phyloP scores from a whole-genome alignment of 2,888 invertebrate species.

The Epinotia brunnichana region DNA sequence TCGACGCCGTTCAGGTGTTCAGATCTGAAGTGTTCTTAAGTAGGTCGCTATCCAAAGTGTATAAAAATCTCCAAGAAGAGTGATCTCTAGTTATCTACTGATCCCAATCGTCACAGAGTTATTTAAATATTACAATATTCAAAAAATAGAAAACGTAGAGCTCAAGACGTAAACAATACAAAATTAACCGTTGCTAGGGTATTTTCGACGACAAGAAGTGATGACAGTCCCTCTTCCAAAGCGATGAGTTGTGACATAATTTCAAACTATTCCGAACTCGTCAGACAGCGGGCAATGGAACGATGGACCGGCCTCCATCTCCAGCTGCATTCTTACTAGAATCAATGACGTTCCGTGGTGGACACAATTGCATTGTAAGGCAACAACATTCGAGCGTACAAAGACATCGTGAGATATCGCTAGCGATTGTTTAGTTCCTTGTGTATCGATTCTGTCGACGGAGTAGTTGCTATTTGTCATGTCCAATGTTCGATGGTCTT shows the following conservation, averaged over 20 bases:
- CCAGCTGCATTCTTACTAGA: slow-evolving; percentile 19
- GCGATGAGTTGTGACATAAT: slow-evolving; percentile 8
- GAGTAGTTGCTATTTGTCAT: not conserved
- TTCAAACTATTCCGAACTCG: slow-evolving; percentile 16
- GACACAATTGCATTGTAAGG: slow-evolving; percentile 15
- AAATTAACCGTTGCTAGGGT: not conserved
- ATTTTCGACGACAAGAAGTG: slow-evolving; percentile 15
- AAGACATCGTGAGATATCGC: slow-evolving; percentile 3
- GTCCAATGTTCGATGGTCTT: no score
- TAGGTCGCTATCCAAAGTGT: no score
- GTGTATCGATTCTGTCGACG: not conserved
- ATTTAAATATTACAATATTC: not conserved
- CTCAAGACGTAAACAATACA: not conserved
- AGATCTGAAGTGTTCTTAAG: no score
- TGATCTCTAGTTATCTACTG: no score
- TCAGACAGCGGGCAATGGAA: slow-evolving; percentile 4
- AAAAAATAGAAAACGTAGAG: not conserved
- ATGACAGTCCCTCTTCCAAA: not conserved
- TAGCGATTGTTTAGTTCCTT: not conserved
- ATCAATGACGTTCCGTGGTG: slow-evolving; percentile 13
- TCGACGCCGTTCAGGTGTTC: no score
- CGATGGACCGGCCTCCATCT: slow-evolving; percentile 3
- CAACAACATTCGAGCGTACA: slow-evolving; percentile 1
- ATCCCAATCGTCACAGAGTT: no score
- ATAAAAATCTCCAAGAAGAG: no score